These are phyloP conservation scores for Mechanitis messenoides DNA, from an alignment of 2,888 invertebrate genomes.

Conservation along the genomic window DNA sequence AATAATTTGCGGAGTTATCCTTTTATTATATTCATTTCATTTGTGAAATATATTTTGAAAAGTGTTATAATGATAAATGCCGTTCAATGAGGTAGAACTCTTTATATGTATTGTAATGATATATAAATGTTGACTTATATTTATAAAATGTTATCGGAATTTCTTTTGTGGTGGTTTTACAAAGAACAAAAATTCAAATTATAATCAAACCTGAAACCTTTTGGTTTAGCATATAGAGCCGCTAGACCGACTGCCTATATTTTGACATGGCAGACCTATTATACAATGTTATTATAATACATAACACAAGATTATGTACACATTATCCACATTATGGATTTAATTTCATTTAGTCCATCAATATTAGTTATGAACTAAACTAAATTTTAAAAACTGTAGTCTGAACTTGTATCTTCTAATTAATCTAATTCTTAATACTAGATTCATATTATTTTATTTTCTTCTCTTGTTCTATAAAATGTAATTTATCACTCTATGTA, in stretches of 20 bases:
- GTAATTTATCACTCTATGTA: slow-evolving; percentile 47
- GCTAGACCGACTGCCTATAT: no score
- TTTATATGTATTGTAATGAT: slow-evolving; percentile 6
- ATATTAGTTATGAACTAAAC: no score
- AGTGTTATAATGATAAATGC: slow-evolving; percentile 55
- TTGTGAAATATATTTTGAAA: slow-evolving; percentile 53
- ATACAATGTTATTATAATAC: no score
- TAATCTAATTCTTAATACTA: background rate
- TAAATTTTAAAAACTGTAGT: no score
- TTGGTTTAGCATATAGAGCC: no score
- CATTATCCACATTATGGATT: no score
- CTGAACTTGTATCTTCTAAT: background rate
- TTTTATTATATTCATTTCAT: slow-evolving; percentile 58
- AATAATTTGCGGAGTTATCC: slow-evolving; percentile 72
- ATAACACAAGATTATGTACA: no score
- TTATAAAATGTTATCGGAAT: no score
- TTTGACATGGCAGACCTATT: no score
- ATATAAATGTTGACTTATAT: slow-evolving; percentile 9
- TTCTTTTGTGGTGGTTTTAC: no score
- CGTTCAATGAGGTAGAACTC: slow-evolving; percentile 32
- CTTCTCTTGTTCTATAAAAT: slow-evolving; percentile 28
- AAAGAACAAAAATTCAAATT: background rate
- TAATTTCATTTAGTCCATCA: no score
- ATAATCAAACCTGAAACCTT: background rate
- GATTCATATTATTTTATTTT: slow-evolving; percentile 20